Conservation (phyloP, 2,113 vertebrate species). For the Psophia crepitans region DNA sequence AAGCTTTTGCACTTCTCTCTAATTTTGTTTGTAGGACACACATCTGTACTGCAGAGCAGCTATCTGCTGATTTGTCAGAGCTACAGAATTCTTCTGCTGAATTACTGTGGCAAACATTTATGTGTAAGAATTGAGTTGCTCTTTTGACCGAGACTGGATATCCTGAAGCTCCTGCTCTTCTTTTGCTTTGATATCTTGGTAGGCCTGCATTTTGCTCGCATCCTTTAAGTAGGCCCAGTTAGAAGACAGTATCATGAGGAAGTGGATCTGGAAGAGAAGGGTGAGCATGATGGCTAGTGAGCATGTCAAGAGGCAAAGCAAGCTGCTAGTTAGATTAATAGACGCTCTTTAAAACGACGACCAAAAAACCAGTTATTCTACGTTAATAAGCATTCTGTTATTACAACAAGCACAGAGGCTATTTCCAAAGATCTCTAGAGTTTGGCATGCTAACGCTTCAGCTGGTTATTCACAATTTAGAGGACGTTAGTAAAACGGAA, state of each 20-base stretch:
- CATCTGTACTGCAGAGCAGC: constrained; percentile 84
- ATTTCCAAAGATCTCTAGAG: constrained; percentile 37
- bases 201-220: constrained; percentile 97
- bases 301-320: constrained; percentile 93
- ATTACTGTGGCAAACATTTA: constrained; percentile 80
- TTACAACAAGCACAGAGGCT: constrained; percentile 55
- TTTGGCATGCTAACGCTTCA: constrained; percentile 68
- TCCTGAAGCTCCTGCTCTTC: constrained; percentile 98
- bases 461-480: constrained; percentile 61
- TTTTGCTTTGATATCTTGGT: constrained; percentile 99
- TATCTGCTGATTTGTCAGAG: constrained; percentile 82
- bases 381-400: constrained; percentile 65
- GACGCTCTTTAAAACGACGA: constrained; percentile 29
- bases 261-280: constrained; percentile 99
- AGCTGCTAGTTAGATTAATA: constrained; percentile 88
- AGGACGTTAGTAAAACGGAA: constrained; percentile 72
- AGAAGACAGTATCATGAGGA: constrained; percentile 99
- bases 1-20: constrained; percentile 77
- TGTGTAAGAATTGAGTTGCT: constrained; percentile 99
- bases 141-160: constrained; percentile 98
- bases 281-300: constrained; percentile 95
- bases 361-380: constrained; percentile 67
- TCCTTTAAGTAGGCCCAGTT: constrained; percentile 99
- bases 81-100: constrained; percentile 77
- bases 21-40: constrained; percentile 84